Conservation (phyloP, 2,888 invertebrate genomes). For the Andrena marginata region DNA sequence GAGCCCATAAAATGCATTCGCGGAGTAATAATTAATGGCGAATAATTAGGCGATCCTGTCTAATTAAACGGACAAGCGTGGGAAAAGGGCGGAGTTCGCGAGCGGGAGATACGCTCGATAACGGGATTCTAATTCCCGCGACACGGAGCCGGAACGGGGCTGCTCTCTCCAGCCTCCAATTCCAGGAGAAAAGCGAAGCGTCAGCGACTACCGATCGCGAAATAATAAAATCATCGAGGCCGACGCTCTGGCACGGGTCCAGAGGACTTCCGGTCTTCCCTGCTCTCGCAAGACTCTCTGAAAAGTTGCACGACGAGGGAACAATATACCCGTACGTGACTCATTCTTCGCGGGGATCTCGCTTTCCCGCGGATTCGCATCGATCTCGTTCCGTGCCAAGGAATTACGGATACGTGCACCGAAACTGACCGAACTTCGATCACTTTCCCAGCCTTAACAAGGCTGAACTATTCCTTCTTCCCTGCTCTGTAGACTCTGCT, state of each 20-base stretch:
- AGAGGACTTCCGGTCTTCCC: conserved; percentile 40
- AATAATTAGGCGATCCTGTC: not conserved
- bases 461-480: not conserved
- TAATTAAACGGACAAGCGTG: conserved; percentile 2
- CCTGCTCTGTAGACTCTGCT: conserved; percentile 22
- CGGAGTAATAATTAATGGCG: too few species aligned
- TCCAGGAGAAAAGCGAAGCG: not conserved
- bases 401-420: not conserved
- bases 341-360: conserved; percentile 30
- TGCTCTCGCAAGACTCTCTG: not conserved
- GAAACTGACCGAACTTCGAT: not conserved
- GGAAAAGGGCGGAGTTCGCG: not conserved
- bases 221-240: conserved; percentile 32
- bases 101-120: not conserved
- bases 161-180: not conserved
- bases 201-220: conserved; percentile 33
- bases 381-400: conserved; percentile 11
- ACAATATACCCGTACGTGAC: conserved; percentile 42
- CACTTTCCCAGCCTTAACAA: not conserved
- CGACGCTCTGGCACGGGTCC: conserved; percentile 48
- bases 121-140: conserved; percentile 3
- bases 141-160: conserved; percentile 1
- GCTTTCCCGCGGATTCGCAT: not conserved
- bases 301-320: conserved; percentile 18
- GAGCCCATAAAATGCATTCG: conserved; percentile 4